Evolutionary conservation across 2,113 vertebrate genomes (phyloP).

Genomic region (Willisornis vidua): DNA sequence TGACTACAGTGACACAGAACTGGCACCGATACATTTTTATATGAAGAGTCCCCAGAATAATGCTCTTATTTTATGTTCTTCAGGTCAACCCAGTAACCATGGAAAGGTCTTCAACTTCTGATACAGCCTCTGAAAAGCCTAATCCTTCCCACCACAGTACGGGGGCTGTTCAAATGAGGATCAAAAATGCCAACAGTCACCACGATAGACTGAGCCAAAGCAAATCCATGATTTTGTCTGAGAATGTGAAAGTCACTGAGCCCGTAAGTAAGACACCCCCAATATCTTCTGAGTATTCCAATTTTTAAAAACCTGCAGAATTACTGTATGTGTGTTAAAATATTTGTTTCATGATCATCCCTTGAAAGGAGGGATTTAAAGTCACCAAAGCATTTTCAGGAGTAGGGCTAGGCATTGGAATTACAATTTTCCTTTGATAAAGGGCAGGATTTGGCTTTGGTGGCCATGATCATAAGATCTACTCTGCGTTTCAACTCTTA

Average conservation of each 20-base stretch:
- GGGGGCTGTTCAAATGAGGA: slow-evolving; percentile 79
- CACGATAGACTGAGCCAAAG: slow-evolving; percentile 80
- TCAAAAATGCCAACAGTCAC: slow-evolving; percentile 77
- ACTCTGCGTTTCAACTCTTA: slow-evolving; percentile 46
- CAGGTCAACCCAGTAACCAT: slow-evolving; percentile 67
- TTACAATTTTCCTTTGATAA: slow-evolving; percentile 41
- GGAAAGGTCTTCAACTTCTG: slow-evolving; percentile 71
- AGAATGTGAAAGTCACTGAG: slow-evolving; percentile 71
- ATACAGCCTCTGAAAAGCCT: slow-evolving; percentile 63
- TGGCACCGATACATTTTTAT: background rate
- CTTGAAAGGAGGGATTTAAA: background rate
- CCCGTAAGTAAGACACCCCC: slow-evolving; percentile 72
- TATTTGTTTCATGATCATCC: background rate
- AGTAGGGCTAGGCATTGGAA: background rate
- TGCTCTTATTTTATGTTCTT: slow-evolving; percentile 48
- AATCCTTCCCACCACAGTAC: slow-evolving; percentile 62
- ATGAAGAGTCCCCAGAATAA: background rate
- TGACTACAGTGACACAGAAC: background rate
- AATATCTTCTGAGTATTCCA: background rate
- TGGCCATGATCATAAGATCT: slow-evolving; percentile 13
- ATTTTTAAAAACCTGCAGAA: background rate
- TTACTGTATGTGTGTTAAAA: background rate
- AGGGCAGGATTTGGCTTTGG: slow-evolving; percentile 49
- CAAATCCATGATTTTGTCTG: slow-evolving; percentile 82
- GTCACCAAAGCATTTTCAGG: background rate